phyloP scores from a whole-genome alignment of 2,888 invertebrate genomes.

The Drosophila glabriapex region DNA sequence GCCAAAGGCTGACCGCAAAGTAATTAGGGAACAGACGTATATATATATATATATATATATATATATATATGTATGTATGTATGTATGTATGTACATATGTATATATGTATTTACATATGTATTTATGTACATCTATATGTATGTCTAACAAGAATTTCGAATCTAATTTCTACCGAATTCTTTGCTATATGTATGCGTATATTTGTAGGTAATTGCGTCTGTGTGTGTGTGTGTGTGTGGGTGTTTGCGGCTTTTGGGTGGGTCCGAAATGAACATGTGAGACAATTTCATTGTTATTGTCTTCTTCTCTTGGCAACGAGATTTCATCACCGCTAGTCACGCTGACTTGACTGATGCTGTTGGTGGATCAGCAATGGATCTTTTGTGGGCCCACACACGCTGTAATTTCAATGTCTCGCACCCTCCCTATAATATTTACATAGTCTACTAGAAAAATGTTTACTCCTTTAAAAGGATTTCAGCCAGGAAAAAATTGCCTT shows the following conservation, averaged over 20 bases:
- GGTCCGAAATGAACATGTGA: slow-evolving; percentile 62
- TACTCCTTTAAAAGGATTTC: not conserved
- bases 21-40: not conserved
- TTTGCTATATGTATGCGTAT: slow-evolving; percentile 27
- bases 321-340: slow-evolving; percentile 55
- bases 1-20: not conserved
- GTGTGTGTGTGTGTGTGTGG: slow-evolving; percentile 3
- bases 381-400: slow-evolving; percentile 14
- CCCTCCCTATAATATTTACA: not conserved
- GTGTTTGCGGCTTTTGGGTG: slow-evolving; percentile 20
- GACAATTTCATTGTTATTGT: slow-evolving; percentile 49
- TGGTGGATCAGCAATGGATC: not conserved
- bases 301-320: slow-evolving; percentile 52
- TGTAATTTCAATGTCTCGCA: slow-evolving; percentile 11
- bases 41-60: not conserved
- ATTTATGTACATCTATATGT: not conserved
- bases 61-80: not conserved
- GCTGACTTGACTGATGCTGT: slow-evolving; percentile 28
- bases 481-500: not conserved
- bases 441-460: not conserved
- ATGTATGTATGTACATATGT: not conserved
- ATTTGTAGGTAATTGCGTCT: not conserved
- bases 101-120: not conserved
- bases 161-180: slow-evolving; percentile 54
- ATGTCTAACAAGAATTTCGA: not conserved